Evolutionary conservation across 2,888 invertebrate genomes (phyloP).

Genomic region (Drepanosiphum platanoidis): DNA sequence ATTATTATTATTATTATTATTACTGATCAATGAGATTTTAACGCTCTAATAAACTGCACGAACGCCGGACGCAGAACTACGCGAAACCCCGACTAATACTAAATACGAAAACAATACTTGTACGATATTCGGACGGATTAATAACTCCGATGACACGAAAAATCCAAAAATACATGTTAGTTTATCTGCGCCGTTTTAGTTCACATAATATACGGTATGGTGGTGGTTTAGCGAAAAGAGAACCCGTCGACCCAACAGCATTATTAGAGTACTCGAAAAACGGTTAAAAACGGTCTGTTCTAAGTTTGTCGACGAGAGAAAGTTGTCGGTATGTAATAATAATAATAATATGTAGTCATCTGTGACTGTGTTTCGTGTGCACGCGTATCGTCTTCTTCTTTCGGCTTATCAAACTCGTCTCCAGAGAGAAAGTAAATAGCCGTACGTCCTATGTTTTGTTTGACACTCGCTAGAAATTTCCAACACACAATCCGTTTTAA

Average conservation of each 20-base stretch:
- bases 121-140: too few species aligned
- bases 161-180: background rate
- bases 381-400: background rate
- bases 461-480: too few species aligned
- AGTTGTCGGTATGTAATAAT: background rate
- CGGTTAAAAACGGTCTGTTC: background rate
- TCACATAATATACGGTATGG: background rate
- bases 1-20: background rate
- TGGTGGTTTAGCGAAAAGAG: background rate
- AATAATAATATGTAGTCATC: too few species aligned
- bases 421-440: constrained; percentile 14
- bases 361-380: background rate
- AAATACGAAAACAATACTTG: too few species aligned
- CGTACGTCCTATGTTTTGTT: background rate
- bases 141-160: background rate
- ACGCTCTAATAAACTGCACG: too few species aligned
- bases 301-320: background rate
- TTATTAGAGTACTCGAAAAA: background rate
- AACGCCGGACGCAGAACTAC: background rate
- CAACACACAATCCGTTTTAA: too few species aligned
- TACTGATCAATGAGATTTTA: too few species aligned
- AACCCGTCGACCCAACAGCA: background rate
- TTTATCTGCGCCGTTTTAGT: background rate
- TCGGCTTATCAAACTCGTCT: constrained; percentile 9
- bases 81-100: background rate